Evolutionary conservation across 2,113 vertebrate genomes (phyloP).

Genomic region (Rhabdornis inornatus): DNA sequence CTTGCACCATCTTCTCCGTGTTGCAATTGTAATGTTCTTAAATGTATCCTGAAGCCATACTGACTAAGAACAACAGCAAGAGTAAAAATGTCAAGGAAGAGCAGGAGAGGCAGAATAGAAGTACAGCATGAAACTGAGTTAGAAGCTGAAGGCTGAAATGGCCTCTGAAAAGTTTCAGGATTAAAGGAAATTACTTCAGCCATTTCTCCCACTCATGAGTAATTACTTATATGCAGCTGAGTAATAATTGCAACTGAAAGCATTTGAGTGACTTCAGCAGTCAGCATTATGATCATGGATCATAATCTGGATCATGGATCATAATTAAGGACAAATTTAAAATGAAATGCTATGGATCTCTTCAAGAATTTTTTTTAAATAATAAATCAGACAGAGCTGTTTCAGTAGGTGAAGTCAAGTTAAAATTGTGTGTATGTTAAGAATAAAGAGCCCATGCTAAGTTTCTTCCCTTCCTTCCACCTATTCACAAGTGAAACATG

Average conservation of each 20-base stretch:
- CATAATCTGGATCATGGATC: not conserved
- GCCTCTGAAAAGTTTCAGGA: not conserved
- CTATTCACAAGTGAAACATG: not conserved
- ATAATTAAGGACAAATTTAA: not conserved
- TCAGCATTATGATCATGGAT: not conserved
- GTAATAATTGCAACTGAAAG: slow-evolving; percentile 3
- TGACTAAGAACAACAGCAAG: not conserved
- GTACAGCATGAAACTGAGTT: not conserved
- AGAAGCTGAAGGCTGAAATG: not conserved
- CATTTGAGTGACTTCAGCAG: not conserved
- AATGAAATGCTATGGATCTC: not conserved
- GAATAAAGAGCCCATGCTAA: not conserved
- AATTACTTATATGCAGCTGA: not conserved
- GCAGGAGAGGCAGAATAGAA: not conserved
- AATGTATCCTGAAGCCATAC: not conserved
- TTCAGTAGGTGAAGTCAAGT: not conserved
- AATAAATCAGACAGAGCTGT: not conserved
- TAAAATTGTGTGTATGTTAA: not conserved
- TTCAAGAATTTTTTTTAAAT: not conserved
- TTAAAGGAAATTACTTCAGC: not conserved
- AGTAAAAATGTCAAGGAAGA: not conserved
- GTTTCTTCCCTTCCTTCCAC: not conserved
- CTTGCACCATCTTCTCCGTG: not conserved
- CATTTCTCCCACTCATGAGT: not conserved
- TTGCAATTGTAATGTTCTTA: not conserved